phyloP scores from a whole-genome alignment of 2,797 vertebrate species.

The Centropyge bicolor region DNA sequence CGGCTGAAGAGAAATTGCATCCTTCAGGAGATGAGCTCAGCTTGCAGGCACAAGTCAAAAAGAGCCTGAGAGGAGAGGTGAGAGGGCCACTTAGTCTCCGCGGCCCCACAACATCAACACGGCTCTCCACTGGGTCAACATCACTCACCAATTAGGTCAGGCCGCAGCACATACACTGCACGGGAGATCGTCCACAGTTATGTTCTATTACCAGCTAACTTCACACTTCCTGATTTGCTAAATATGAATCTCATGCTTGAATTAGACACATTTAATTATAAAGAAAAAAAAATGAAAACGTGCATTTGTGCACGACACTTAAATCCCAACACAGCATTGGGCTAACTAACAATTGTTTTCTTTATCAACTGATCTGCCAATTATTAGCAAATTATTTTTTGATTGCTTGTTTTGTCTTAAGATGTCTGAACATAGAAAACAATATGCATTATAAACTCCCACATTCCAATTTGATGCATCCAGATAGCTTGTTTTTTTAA shows the following conservation, averaged over 20 bases:
- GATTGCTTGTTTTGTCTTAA: slow-evolving; percentile 18
- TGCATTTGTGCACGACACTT: slow-evolving; percentile 21
- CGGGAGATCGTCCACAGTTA: slow-evolving; percentile 21
- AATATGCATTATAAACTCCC: neutral
- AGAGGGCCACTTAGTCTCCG: slow-evolving; percentile 59
- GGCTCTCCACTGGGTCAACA: slow-evolving; percentile 56
- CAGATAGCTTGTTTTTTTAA: neutral
- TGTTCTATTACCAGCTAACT: slow-evolving; percentile 11
- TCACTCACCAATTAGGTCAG: slow-evolving; percentile 45
- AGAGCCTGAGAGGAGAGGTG: slow-evolving; percentile 34
- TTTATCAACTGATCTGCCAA: slow-evolving; percentile 29
- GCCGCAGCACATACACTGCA: slow-evolving; percentile 17
- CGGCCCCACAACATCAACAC: slow-evolving; percentile 54
- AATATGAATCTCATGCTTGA: neutral
- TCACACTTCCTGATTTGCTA: slow-evolving; percentile 30
- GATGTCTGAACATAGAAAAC: neutral
- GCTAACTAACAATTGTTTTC: slow-evolving; percentile 48
- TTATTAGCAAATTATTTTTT: slow-evolving; percentile 26
- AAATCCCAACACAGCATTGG: slow-evolving; percentile 42
- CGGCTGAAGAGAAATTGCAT: slow-evolving; percentile 47
- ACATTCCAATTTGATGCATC: neutral
- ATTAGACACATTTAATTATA: slow-evolving; percentile 20
- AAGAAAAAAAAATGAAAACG: neutral
- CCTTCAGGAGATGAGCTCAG: slow-evolving; percentile 55
- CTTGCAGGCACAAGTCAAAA: slow-evolving; percentile 30